Percentiles rank a stretch among this genome's conserved stretches.
Evolutionary conservation across 2,888 invertebrate genomes (phyloP).

Genomic region (Drosophila kokeensis): DNA sequence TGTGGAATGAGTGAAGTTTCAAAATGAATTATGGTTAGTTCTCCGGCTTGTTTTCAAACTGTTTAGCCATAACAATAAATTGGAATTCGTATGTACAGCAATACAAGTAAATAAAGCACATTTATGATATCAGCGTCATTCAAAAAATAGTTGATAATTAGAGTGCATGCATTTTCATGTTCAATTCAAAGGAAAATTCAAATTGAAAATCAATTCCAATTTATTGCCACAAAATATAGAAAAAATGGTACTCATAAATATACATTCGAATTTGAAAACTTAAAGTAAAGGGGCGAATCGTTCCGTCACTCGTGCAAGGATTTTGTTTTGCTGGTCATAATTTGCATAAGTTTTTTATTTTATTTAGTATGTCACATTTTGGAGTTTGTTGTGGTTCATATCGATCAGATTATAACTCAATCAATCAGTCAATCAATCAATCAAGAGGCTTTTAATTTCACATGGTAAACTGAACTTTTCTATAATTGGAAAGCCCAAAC

Average conservation of each 20-base stretch:
- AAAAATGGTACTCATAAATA: slow-evolving; percentile 13
- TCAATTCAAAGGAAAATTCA: slow-evolving; percentile 12
- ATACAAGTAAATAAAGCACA: slow-evolving; percentile 9
- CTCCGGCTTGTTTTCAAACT: no score
- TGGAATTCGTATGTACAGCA: slow-evolving; percentile 74
- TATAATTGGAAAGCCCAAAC: slow-evolving; percentile 49
- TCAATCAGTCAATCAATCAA: slow-evolving; percentile 30
- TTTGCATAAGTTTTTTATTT: slow-evolving; percentile 8
- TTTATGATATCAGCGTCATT: slow-evolving; percentile 16
- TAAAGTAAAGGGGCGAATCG: slow-evolving; percentile 84
- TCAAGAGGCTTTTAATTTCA: slow-evolving; percentile 31
- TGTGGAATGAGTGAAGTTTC: no score
- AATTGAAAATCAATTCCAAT: slow-evolving; percentile 75
- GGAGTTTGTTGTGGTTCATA: slow-evolving; percentile 12
- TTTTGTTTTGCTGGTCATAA: slow-evolving; percentile 44
- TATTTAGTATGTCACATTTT: slow-evolving; percentile 22
- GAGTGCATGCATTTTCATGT: slow-evolving; percentile 32
- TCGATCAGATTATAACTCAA: slow-evolving; percentile 21
- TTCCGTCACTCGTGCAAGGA: slow-evolving; percentile 85
- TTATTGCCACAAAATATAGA: slow-evolving; percentile 64
- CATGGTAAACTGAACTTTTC: slow-evolving; percentile 61
- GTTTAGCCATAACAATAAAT: slow-evolving; percentile 76
- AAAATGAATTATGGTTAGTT: background rate
- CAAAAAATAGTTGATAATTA: slow-evolving; percentile 14
- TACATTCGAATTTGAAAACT: slow-evolving; percentile 31